Conservation (phyloP, 1,140 invertebrate species). For the Tetramorium alpestre region DNA sequence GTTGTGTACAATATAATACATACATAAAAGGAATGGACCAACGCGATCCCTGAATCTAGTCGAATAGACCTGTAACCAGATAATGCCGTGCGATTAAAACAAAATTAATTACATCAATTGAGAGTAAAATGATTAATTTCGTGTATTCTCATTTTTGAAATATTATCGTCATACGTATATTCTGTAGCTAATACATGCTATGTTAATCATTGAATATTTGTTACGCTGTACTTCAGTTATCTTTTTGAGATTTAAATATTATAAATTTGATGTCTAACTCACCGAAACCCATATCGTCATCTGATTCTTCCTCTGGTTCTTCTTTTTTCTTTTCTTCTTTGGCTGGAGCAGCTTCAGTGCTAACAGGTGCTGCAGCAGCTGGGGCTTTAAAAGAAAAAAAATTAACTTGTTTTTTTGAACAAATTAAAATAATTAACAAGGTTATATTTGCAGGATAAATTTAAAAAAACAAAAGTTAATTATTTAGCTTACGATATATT, state of each 20-base stretch:
- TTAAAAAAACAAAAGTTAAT: background rate
- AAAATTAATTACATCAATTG: slow-evolving; percentile 16
- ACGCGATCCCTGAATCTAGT: slow-evolving; percentile 86
- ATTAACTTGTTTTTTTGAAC: background rate
- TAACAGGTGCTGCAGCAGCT: slow-evolving; percentile 88
- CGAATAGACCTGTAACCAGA: slow-evolving; percentile 90
- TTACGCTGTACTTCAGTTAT: background rate
- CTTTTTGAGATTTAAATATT: slow-evolving; percentile 47
- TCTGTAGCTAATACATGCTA: slow-evolving; percentile 88
- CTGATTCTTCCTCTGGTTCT: slow-evolving; percentile 93
- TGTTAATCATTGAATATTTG: slow-evolving; percentile 81
- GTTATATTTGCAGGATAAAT: background rate
- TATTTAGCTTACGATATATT: background rate
- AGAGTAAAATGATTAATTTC: slow-evolving; percentile 44
- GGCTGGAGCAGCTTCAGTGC: slow-evolving; percentile 88
- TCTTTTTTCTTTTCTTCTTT: slow-evolving; percentile 95
- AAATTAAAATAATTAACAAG: background rate
- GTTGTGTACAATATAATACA: slow-evolving; percentile 81
- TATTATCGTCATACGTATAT: slow-evolving; percentile 81
- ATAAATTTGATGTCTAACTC: slow-evolving; percentile 78
- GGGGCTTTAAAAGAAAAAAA: slow-evolving; percentile 81
- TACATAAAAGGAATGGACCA: slow-evolving; percentile 71
- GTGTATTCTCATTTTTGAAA: slow-evolving; percentile 80
- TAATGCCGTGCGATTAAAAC: slow-evolving; percentile 68
- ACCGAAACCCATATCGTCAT: slow-evolving; percentile 99